These are phyloP conservation scores for Thymelicus lineola DNA, from an alignment of 2,888 invertebrate species.

Conservation along the genomic window DNA sequence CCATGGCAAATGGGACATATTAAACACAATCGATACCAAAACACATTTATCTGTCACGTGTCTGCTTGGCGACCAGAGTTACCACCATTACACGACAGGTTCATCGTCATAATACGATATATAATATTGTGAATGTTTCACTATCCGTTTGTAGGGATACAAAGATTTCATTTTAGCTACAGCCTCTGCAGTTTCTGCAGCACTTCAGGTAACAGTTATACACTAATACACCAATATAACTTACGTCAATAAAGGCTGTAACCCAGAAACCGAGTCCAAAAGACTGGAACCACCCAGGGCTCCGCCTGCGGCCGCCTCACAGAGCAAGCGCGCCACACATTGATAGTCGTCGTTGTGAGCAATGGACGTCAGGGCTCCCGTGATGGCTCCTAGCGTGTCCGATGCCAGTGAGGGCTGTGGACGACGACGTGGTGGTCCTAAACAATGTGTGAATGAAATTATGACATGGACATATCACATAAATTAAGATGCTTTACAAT, in stretches of 20 bases:
- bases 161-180: too few relatives aligned
- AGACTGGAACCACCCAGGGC: constrained; percentile 53
- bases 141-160: too few relatives aligned
- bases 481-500: neutral
- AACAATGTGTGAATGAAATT: constrained; percentile 5
- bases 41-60: too few relatives aligned
- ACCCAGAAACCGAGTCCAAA: constrained; percentile 69
- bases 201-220: too few relatives aligned
- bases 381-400: constrained; percentile 66
- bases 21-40: too few relatives aligned
- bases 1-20: too few relatives aligned
- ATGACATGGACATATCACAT: neutral
- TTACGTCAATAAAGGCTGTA: constrained; percentile 87
- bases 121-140: too few relatives aligned
- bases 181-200: too few relatives aligned
- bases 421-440: constrained; percentile 59
- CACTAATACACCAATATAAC: constrained; percentile 50
- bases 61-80: too few relatives aligned
- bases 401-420: constrained; percentile 59
- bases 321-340: constrained; percentile 92
- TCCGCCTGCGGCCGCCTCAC: constrained; percentile 88
- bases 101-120: too few relatives aligned
- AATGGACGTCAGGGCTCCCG: constrained; percentile 72
- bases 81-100: too few relatives aligned
- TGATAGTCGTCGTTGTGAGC: constrained; percentile 90